Evolutionary conservation across 1,140 invertebrate species (phyloP).

Genomic region (Macrocentrus cingulum): DNA sequence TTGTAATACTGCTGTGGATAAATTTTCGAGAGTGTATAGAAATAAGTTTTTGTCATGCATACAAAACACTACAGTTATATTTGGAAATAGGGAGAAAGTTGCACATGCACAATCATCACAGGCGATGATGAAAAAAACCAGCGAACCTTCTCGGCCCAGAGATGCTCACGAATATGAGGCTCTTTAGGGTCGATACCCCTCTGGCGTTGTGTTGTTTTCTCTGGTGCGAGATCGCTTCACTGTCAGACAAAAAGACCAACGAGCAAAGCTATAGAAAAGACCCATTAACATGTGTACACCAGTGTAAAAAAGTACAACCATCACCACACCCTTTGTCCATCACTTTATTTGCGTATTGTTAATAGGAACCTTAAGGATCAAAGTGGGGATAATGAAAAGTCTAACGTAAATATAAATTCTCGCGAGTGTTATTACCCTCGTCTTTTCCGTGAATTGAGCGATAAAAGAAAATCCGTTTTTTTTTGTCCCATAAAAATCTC

Average conservation of each 20-base stretch:
- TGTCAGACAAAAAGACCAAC: conserved; percentile 43
- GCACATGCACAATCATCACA: not conserved
- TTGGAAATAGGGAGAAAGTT: not conserved
- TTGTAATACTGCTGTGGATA: too few species aligned
- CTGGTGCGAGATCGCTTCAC: conserved; percentile 65
- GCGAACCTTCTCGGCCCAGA: conserved; percentile 42
- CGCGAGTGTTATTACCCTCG: too few species aligned
- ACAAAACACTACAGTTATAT: too few species aligned
- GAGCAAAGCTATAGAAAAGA: conserved; percentile 35
- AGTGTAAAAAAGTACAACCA: conserved; percentile 24
- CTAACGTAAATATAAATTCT: too few species aligned
- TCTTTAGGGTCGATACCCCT: conserved; percentile 57
- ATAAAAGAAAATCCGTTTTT: too few species aligned
- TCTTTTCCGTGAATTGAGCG: too few species aligned
- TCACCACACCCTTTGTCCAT: conserved; percentile 33
- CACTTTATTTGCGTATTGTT: not conserved
- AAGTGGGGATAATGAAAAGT: too few species aligned
- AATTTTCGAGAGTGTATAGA: too few species aligned
- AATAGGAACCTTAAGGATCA: not conserved
- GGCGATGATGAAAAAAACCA: conserved; percentile 23
- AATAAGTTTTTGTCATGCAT: too few species aligned
- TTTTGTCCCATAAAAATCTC: too few species aligned
- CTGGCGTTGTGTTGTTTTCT: conserved; percentile 59
- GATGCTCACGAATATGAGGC: conserved; percentile 23
- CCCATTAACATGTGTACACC: conserved; percentile 8